A percentile compares a stretch with the other conserved stretches of the same genome.
These are phyloP conservation scores for Mayetiola destructor DNA, from an alignment of 2,888 invertebrate species.

Conservation along the genomic window DNA sequence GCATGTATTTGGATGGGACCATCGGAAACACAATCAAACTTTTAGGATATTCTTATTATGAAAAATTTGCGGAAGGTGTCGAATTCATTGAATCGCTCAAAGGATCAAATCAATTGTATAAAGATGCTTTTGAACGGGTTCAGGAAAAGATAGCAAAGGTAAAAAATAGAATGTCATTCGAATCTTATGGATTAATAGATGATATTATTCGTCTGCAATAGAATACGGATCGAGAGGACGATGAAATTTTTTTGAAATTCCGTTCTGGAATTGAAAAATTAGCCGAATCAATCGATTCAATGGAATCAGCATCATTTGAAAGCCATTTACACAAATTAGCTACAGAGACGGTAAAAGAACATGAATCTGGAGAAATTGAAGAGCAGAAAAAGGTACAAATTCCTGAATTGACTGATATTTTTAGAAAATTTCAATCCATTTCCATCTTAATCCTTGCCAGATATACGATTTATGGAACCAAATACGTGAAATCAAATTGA, in stretches of 20 bases:
- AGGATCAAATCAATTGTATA: constrained; percentile 27
- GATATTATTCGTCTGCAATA: not conserved
- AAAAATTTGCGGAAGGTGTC: constrained; percentile 45
- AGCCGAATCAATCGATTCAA: constrained; percentile 13
- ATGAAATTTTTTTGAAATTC: constrained; percentile 30
- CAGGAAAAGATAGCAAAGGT: constrained; percentile 20
- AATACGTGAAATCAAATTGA: constrained; percentile 41
- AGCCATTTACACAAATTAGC: constrained; percentile 24
- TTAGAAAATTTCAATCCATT: not conserved
- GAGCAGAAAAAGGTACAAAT: constrained; percentile 29
- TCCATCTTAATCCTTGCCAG: constrained; percentile 28
- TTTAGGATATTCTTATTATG: constrained; percentile 50
- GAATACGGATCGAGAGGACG: not conserved
- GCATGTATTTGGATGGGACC: constrained; percentile 35
- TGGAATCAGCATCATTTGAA: constrained; percentile 27
- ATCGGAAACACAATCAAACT: constrained; percentile 44
- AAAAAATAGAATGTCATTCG: not conserved
- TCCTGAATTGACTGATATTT: not conserved
- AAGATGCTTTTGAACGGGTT: constrained; percentile 23
- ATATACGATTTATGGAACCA: constrained; percentile 45
- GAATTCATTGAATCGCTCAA: constrained; percentile 23
- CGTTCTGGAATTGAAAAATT: constrained; percentile 30
- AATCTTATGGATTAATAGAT: not conserved
- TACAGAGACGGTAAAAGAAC: constrained; percentile 27
- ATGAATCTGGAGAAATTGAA: constrained; percentile 31